Percentiles rank a stretch among this genome's conserved stretches.
phyloP scores from a whole-genome alignment of 2,888 invertebrate genomes.

The Eilema sororculum region DNA sequence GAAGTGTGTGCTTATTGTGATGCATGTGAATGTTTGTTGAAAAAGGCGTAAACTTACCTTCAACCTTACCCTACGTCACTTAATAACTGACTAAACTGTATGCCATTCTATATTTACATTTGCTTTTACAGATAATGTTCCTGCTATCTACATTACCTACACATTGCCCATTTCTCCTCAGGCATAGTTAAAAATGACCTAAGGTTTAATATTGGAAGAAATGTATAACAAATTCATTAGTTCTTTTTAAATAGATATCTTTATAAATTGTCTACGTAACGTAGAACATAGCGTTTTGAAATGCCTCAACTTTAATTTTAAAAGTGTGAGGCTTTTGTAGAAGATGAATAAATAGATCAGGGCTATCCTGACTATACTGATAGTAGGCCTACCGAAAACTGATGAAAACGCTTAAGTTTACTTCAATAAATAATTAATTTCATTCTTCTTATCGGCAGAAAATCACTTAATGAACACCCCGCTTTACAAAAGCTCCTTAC shows the following conservation, averaged over 20 bases:
- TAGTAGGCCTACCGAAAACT: not conserved
- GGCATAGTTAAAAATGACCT: not conserved
- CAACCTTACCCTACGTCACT: no score
- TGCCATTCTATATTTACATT: no score
- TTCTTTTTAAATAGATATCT: no score
- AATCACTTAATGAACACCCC: slow-evolving; percentile 30
- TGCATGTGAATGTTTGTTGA: no score
- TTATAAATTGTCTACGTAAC: no score
- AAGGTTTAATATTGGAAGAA: no score
- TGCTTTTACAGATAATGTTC: not conserved
- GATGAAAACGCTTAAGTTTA: not conserved
- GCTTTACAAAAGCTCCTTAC: slow-evolving; percentile 39
- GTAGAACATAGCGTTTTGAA: not conserved
- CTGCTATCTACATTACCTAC: not conserved
- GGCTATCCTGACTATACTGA: not conserved
- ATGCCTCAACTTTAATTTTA: not conserved
- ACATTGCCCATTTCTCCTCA: not conserved
- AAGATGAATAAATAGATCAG: not conserved
- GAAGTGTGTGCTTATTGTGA: no score
- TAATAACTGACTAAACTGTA: no score
- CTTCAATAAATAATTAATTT: slow-evolving; percentile 6
- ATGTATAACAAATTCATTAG: no score
- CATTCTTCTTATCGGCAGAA: not conserved
- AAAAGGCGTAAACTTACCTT: no score
- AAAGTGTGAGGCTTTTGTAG: not conserved